These are phyloP conservation scores for Embiotoca jacksoni DNA, from an alignment of 2,113 vertebrate genomes.

Conservation along the genomic window DNA sequence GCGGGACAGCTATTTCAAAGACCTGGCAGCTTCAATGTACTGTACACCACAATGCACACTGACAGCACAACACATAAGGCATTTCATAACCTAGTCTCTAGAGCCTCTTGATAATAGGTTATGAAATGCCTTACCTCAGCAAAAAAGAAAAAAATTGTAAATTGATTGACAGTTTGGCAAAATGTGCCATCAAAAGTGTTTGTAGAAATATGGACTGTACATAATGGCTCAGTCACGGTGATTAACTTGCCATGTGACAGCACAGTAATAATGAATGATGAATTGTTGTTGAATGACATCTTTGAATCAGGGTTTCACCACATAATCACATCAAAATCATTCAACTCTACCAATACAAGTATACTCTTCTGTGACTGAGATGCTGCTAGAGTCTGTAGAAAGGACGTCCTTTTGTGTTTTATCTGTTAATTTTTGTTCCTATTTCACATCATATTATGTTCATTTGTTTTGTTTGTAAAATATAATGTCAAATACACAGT, in stretches of 20 bases:
- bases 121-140: conserved; percentile 25
- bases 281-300: neutral
- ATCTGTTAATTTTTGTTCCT: no score
- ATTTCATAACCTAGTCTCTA: no score
- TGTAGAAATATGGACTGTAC: neutral
- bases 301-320: neutral
- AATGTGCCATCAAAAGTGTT: neutral
- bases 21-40: conserved; percentile 55
- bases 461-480: neutral
- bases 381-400: no score
- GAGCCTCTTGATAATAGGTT: conserved; percentile 16
- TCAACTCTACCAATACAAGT: neutral
- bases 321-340: neutral
- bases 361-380: no score
- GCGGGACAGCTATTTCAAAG: conserved; percentile 62
- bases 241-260: neutral
- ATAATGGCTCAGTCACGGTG: neutral
- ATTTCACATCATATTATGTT: neutral
- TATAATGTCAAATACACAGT: neutral
- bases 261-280: neutral
- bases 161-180: neutral
- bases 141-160: conserved; percentile 2
- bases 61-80: conserved; percentile 35
- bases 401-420: no score
- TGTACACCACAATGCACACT: conserved; percentile 30